These are phyloP conservation scores for Falco berigora DNA, from an alignment of 2,797 vertebrate species.

Conservation along the genomic window DNA sequence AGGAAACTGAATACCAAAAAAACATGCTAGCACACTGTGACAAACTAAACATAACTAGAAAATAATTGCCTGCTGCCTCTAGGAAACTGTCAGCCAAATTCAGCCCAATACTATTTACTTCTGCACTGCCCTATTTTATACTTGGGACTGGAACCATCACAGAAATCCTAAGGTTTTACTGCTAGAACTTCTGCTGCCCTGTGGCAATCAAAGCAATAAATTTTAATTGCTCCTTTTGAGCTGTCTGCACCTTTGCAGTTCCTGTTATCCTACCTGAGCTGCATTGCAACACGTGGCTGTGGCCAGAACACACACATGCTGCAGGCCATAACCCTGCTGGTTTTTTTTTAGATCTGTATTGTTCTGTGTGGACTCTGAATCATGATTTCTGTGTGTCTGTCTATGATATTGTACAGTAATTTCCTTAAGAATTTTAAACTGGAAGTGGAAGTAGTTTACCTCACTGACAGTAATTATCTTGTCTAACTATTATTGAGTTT, in stretches of 20 bases:
- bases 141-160: neutral
- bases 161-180: neutral
- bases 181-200: neutral
- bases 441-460: slow-evolving; percentile 25
- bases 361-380: neutral
- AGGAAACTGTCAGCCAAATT: neutral
- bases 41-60: neutral
- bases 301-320: neutral
- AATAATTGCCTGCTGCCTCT: neutral
- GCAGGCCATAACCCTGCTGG: neutral
- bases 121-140: neutral
- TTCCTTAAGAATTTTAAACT: neutral
- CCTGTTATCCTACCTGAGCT: neutral
- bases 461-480: neutral
- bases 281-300: neutral
- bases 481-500: neutral
- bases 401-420: neutral
- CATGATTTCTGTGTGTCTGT: neutral
- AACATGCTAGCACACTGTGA: neutral
- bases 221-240: neutral
- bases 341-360: neutral
- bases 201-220: neutral
- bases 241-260: neutral
- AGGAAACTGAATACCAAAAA: neutral
- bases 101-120: neutral